Evolutionary conservation across 2,888 invertebrate genomes (phyloP).

Genomic region (Lochmaea crataegi): DNA sequence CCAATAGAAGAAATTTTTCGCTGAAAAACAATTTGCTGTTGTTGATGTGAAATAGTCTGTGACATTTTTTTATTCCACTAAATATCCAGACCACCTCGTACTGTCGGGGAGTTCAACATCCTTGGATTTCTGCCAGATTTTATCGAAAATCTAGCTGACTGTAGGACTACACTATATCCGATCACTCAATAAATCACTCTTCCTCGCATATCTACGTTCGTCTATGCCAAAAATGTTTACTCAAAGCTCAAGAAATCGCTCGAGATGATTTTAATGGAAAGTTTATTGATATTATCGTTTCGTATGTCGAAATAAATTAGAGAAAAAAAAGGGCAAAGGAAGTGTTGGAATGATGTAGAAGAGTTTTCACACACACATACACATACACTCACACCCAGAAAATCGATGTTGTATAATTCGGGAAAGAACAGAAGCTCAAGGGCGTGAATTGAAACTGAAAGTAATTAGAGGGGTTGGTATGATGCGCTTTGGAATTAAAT

Average conservation of each 20-base stretch:
- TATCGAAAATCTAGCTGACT: neutral
- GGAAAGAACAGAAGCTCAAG: neutral
- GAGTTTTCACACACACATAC: neutral
- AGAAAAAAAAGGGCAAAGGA: neutral
- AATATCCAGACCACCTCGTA: neutral
- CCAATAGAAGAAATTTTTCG: no score
- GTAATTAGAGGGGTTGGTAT: neutral
- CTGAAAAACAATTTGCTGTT: no score
- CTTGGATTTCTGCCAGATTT: neutral
- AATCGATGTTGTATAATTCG: slow-evolving; percentile 7
- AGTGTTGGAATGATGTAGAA: neutral
- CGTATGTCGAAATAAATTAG: neutral
- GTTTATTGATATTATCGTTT: slow-evolving; percentile 10
- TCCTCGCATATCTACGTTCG: neutral
- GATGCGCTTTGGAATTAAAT: neutral
- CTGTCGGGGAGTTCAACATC: neutral
- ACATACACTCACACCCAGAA: neutral
- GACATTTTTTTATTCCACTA: neutral
- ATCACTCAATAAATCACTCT: slow-evolving; percentile 5
- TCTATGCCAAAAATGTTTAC: neutral
- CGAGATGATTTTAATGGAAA: slow-evolving; percentile 1
- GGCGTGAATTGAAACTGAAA: neutral
- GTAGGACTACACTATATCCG: neutral
- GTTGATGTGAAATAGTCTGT: no score
- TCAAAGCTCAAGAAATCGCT: slow-evolving; percentile 10